A percentile compares a stretch with the other conserved stretches of the same genome.
phyloP scores from a whole-genome alignment of 1,140 invertebrate species.

The Aphelenchoides besseyi region DNA sequence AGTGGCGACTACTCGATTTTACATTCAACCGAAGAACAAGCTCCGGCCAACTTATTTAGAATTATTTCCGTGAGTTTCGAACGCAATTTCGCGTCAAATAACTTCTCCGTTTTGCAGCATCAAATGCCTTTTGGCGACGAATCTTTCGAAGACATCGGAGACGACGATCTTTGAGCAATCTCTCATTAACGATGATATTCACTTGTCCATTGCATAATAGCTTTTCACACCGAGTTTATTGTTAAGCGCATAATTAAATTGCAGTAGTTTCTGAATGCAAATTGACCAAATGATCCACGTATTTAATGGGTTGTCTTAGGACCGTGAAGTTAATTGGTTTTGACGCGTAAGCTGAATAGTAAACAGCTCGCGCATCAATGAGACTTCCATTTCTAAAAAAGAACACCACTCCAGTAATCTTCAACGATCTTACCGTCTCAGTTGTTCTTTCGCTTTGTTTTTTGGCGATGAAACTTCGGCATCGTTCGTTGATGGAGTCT shows the following conservation, averaged over 20 bases:
- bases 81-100: conserved; percentile 31
- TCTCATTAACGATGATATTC: background rate
- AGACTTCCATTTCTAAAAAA: background rate
- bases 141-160: conserved; percentile 35
- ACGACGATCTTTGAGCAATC: conserved; percentile 32
- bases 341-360: conserved; percentile 16
- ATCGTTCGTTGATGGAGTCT: background rate
- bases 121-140: conserved; percentile 51
- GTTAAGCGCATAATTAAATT: conserved; percentile 23
- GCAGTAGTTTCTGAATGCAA: conserved; percentile 1
- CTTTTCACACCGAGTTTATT: background rate
- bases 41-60: conserved; percentile 38
- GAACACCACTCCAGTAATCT: conserved; percentile 8
- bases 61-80: conserved; percentile 40
- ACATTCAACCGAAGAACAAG: conserved; percentile 24
- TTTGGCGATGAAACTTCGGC: background rate
- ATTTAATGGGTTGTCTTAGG: conserved; percentile 26
- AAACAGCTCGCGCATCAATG: conserved; percentile 8
- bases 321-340: conserved; percentile 28
- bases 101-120: conserved; percentile 42
- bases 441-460: too few relatives aligned
- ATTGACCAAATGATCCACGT: conserved; percentile 42
- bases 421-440: conserved; percentile 6
- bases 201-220: background rate
- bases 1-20: conserved; percentile 27